Conservation (phyloP, 2,888 invertebrate genomes). For the Calliopum simillimum region DNA sequence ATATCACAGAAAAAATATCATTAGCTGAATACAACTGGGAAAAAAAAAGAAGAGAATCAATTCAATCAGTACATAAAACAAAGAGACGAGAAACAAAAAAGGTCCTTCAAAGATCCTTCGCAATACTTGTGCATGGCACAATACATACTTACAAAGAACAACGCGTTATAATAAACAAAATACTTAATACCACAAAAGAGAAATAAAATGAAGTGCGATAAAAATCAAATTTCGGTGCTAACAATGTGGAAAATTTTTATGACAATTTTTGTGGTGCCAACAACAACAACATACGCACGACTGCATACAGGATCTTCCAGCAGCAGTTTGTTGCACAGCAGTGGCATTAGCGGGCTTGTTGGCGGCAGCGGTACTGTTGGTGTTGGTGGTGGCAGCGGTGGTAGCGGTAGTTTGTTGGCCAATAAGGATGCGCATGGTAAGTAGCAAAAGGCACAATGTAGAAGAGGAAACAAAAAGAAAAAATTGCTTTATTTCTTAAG, state of each 20-base stretch:
- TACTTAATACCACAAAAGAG: slow-evolving; percentile 22
- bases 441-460: slow-evolving; percentile 43
- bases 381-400: slow-evolving; percentile 40
- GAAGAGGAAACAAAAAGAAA: no score
- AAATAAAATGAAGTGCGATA: slow-evolving; percentile 64
- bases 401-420: slow-evolving; percentile 51
- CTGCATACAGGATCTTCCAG: slow-evolving; percentile 51
- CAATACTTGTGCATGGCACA: no score
- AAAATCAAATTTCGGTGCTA: slow-evolving; percentile 66
- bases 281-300: slow-evolving; percentile 57
- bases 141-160: no score
- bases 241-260: slow-evolving; percentile 66
- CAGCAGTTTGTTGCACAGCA: slow-evolving; percentile 47
- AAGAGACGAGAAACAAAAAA: no score
- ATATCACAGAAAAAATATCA: neutral
- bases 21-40: neutral
- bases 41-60: neutral
- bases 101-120: no score
- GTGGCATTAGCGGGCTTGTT: slow-evolving; percentile 36
- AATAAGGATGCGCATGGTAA: slow-evolving; percentile 65
- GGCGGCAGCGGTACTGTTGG: no score
- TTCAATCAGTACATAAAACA: no score
- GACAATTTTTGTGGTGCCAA: slow-evolving; percentile 54
- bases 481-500: no score
- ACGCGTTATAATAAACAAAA: neutral